These are phyloP conservation scores for Uloborus diversus DNA, from an alignment of 1,140 invertebrate species.

Conservation along the genomic window DNA sequence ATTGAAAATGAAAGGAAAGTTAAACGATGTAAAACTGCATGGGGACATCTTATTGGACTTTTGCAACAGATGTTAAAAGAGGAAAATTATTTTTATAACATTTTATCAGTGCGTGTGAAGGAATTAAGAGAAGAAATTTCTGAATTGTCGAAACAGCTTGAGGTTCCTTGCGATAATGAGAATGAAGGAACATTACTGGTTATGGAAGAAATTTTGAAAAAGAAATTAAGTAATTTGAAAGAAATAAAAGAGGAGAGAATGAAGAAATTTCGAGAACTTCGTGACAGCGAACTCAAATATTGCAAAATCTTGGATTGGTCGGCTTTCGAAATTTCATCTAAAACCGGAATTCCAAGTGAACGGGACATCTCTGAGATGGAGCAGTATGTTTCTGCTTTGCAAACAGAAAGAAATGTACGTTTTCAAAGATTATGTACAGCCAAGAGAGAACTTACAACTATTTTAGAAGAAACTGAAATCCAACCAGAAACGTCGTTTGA, in stretches of 20 bases:
- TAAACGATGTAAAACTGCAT: too few species aligned
- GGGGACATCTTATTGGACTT: too few species aligned
- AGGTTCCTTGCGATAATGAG: background rate
- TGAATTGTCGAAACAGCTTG: background rate
- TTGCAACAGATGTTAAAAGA: too few species aligned
- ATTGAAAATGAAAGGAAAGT: too few species aligned
- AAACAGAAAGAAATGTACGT: constrained; percentile 15
- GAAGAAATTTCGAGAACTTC: constrained; percentile 4
- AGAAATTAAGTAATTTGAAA: constrained; percentile 15
- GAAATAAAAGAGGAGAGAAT: constrained; percentile 26
- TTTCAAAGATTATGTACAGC: background rate
- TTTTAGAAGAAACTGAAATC: constrained; percentile 41
- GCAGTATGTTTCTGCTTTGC: constrained; percentile 31
- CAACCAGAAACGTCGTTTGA: constrained; percentile 47
- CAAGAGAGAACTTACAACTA: constrained; percentile 41
- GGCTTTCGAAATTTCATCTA: background rate
- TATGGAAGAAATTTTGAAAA: constrained; percentile 19
- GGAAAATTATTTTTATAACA: too few species aligned
- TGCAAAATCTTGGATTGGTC: constrained; percentile 10
- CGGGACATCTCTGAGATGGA: constrained; percentile 21
- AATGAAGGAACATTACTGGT: background rate
- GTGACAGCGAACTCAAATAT: constrained; percentile 3
- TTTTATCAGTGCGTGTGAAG: too few species aligned
- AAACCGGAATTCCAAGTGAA: constrained; percentile 24
- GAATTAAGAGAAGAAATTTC: constrained; percentile 15